Evolutionary conservation across 2,888 invertebrate genomes (phyloP).

Genomic region (Drosophila pseudotalamancana): DNA sequence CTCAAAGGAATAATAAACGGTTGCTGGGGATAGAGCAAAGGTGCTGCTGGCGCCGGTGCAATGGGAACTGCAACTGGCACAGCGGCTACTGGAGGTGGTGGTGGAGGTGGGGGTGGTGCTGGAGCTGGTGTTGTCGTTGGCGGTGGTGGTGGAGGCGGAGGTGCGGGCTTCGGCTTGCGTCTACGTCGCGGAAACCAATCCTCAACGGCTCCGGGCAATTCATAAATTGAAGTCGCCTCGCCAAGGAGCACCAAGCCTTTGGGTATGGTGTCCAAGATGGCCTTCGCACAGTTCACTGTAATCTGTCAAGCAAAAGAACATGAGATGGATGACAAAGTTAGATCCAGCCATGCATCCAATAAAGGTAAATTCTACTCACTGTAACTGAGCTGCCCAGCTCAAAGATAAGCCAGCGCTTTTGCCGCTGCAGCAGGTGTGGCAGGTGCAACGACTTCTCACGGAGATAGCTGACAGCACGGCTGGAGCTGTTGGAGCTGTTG

Average conservation of each 20-base stretch:
- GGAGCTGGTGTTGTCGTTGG: slow-evolving; percentile 47
- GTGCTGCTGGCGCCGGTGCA: slow-evolving; percentile 13
- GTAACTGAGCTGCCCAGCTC: slow-evolving; percentile 73
- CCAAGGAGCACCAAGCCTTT: slow-evolving; percentile 68
- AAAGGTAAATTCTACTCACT: slow-evolving; percentile 59
- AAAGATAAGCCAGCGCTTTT: slow-evolving; percentile 79
- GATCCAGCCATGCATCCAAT: no score
- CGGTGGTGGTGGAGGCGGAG: slow-evolving; percentile 37
- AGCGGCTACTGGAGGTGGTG: slow-evolving; percentile 25
- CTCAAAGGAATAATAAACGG: slow-evolving; percentile 58
- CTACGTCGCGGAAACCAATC: slow-evolving; percentile 53
- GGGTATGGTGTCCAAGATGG: slow-evolving; percentile 70
- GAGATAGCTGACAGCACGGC: slow-evolving; percentile 45
- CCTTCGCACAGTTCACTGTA: slow-evolving; percentile 71
- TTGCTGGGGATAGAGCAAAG: slow-evolving; percentile 18
- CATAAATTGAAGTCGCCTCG: slow-evolving; percentile 76
- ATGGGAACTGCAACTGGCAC: not conserved
- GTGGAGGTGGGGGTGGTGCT: slow-evolving; percentile 20
- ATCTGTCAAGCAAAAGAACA: slow-evolving; percentile 31
- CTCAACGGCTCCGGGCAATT: slow-evolving; percentile 66
- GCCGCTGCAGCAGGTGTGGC: slow-evolving; percentile 57
- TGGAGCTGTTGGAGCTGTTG: slow-evolving; percentile 17
- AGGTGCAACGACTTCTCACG: slow-evolving; percentile 32
- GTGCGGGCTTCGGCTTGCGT: slow-evolving; percentile 20
- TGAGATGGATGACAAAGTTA: not conserved